phyloP scores from a whole-genome alignment of 1,140 invertebrate species.

The Thaumatotibia leucotreta region DNA sequence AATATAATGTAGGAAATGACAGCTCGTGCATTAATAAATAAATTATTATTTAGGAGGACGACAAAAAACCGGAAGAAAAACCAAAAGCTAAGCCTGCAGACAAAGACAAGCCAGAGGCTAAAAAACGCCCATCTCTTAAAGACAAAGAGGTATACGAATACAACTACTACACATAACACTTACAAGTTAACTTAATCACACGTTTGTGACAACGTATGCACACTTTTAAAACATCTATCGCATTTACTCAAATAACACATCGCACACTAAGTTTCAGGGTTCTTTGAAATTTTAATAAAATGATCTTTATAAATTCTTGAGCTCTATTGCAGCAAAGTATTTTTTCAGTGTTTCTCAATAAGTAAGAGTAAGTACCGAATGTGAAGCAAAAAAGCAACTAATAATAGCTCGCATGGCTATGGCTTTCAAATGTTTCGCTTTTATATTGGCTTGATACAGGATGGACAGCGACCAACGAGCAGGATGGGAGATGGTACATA shows the following conservation, averaged over 20 bases:
- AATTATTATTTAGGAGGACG: slow-evolving; percentile 54
- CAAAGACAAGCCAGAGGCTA: slow-evolving; percentile 56
- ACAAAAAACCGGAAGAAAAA: slow-evolving; percentile 65
- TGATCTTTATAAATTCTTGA: not conserved
- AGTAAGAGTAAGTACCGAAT: slow-evolving; percentile 12
- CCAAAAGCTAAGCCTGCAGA: slow-evolving; percentile 59
- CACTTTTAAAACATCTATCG: not conserved
- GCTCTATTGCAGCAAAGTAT: not conserved
- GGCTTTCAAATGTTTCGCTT: slow-evolving; percentile 34
- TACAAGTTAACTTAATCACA: slow-evolving; percentile 15
- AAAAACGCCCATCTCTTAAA: slow-evolving; percentile 67
- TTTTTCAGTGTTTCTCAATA: not conserved
- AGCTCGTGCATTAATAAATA: slow-evolving; percentile 11
- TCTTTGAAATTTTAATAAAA: slow-evolving; percentile 18
- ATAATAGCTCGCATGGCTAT: slow-evolving; percentile 24
- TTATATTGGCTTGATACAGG: slow-evolving; percentile 11
- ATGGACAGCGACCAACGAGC: not conserved
- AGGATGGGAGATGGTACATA: no score
- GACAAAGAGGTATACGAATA: slow-evolving; percentile 58
- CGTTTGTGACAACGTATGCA: slow-evolving; percentile 20
- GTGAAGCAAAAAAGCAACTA: not conserved
- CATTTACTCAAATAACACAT: slow-evolving; percentile 15
- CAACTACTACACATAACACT: slow-evolving; percentile 22
- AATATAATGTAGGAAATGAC: not conserved
- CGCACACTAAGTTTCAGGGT: slow-evolving; percentile 27